Evolutionary conservation across 2,797 vertebrate genomes (phyloP).

Genomic region (Ataeniobius toweri): DNA sequence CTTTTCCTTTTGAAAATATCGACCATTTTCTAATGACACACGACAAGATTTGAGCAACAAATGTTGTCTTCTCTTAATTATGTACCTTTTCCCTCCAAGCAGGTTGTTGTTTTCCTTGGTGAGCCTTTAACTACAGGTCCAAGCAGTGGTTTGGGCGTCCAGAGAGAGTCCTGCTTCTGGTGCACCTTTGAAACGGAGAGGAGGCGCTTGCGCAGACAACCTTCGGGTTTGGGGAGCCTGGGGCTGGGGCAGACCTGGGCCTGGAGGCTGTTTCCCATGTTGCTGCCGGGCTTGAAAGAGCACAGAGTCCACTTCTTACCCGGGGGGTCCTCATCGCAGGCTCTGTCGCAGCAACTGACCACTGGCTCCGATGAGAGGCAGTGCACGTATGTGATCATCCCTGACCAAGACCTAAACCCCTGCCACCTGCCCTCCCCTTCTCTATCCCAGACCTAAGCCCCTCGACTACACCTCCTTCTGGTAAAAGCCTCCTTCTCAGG

Average conservation of each 20-base stretch:
- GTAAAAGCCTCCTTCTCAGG: conserved; percentile 40
- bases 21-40: not conserved
- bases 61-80: conserved; percentile 6
- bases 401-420: conserved; percentile 61
- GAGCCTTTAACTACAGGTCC: conserved; percentile 57
- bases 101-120: conserved; percentile 42
- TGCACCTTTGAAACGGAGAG: conserved; percentile 81
- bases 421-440: conserved; percentile 51
- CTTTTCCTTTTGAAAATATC: not conserved
- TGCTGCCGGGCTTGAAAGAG: conserved; percentile 61
- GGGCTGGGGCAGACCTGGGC: conserved; percentile 53
- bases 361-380: conserved; percentile 81
- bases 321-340: conserved; percentile 79
- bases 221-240: conserved; percentile 67
- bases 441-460: conserved; percentile 47
- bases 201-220: conserved; percentile 79
- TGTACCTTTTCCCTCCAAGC: conserved; percentile 71
- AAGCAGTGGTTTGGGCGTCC: conserved; percentile 84
- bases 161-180: conserved; percentile 83
- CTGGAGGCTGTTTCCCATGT: conserved; percentile 84
- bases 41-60: not conserved
- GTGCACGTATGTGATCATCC: conserved; percentile 86
- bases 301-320: conserved; percentile 76
- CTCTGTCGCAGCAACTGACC: conserved; percentile 83
- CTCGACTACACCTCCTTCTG: conserved; percentile 58